Evolutionary conservation across 2,797 vertebrate genomes (phyloP), one percentile per base, ranked within the genome.

Genomic region (Cephalopachus bancanus): DNA sequence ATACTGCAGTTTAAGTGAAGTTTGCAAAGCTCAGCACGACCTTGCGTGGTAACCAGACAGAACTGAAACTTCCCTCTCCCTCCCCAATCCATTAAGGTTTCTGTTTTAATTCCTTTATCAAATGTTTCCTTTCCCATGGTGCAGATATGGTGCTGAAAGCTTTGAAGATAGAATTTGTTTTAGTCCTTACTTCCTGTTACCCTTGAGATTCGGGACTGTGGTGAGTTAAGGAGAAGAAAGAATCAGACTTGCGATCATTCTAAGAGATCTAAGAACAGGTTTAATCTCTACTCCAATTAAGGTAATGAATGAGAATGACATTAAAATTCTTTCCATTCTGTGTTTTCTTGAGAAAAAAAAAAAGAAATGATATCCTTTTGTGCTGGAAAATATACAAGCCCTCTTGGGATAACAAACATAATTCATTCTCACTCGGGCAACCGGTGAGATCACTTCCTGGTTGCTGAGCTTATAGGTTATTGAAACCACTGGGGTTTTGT

Each of bases 371-470:
- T 74, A 94, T 97, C 95, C 97, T 92, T 65, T 81, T 97, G 92
- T 94, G 92, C 24, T 97, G 96, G 95, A 97, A 98, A 90, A 93
- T 88, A 97, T 67, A 89, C 93, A 93, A 92, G 79, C 89, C 96
- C 98, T 98, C 97, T 95, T 97, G 98, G 97, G 97, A 98, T 92
- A 96, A 95, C 4, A 96, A 97, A 96, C 97, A 98, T 98, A 98
- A 98, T 97, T 98, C 98, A 96, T 30, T 97, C 86, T 97, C 86
- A 78, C 97, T 97, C 93, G 3, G 85, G 97, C 98, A 97, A 94
- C 89, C 1, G 15, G 96, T 98, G 98, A 98, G 97, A 84, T 98
- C 98, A 98, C 97, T 98, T 99, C 98, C 98, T 93, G 81, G 15
- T 87, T 91, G 81, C 94, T 37, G 76, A 93, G 96, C 94, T 97